Evolutionary conservation across 2,113 vertebrate species (phyloP).

Genomic region (Camelus bactrianus): DNA sequence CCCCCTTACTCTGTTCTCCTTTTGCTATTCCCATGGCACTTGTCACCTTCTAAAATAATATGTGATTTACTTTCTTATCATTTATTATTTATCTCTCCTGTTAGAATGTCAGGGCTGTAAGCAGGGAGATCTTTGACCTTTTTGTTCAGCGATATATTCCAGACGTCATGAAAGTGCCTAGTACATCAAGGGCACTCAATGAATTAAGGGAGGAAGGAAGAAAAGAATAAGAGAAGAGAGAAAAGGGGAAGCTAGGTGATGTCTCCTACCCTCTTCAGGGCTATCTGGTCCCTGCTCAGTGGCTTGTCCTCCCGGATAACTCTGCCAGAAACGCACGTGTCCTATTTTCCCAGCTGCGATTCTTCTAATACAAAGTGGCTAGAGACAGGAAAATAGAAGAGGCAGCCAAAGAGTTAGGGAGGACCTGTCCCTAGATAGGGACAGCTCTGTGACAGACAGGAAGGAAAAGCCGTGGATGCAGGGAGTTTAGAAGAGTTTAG

Average conservation of each 20-base stretch:
- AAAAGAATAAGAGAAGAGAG: not conserved
- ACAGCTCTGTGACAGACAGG: not conserved
- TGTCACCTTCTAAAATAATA: not conserved
- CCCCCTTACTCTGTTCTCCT: not conserved
- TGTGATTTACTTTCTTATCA: not conserved
- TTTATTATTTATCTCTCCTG: not conserved
- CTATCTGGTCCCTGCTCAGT: not conserved
- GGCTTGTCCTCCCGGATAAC: not conserved
- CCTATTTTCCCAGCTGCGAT: not conserved
- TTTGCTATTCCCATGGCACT: too few relatives aligned
- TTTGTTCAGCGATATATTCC: not conserved
- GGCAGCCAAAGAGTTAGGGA: not conserved
- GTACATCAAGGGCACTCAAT: not conserved
- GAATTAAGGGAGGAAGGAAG: not conserved
- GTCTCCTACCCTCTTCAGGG: accelerated
- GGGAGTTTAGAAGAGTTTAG: not conserved
- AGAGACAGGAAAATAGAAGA: not conserved
- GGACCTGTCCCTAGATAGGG: not conserved
- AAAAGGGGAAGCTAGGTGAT: not conserved
- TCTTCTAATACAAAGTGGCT: not conserved
- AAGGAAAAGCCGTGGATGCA: accelerated
- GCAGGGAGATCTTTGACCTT: not conserved
- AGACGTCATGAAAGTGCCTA: not conserved
- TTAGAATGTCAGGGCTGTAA: not conserved
- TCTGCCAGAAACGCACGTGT: accelerated